phyloP scores from a whole-genome alignment of 2,888 invertebrate species.

The Spisula subtruncata region DNA sequence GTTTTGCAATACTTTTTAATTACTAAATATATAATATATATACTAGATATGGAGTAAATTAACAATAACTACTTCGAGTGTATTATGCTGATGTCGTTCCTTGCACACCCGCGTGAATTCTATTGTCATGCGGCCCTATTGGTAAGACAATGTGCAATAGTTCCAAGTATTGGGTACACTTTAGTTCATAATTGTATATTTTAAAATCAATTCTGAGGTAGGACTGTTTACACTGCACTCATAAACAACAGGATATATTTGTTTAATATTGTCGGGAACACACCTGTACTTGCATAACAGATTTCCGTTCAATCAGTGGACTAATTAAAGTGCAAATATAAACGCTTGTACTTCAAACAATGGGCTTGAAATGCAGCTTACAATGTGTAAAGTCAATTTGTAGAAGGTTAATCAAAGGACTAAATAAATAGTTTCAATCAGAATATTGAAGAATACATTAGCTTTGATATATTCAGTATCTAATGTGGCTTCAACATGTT shows the following conservation, averaged over 20 bases:
- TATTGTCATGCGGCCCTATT: too few species aligned
- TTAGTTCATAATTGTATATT: neutral
- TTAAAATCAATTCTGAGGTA: neutral
- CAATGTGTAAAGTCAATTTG: neutral
- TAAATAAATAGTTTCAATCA: too few species aligned
- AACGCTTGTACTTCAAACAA: neutral
- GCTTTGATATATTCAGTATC: too few species aligned
- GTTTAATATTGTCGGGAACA: neutral
- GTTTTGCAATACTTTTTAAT: too few species aligned
- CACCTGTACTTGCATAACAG: neutral
- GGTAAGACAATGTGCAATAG: neutral
- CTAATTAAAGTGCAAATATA: neutral
- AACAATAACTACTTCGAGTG: too few species aligned
- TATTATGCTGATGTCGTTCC: too few species aligned
- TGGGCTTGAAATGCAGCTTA: neutral
- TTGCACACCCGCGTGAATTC: too few species aligned
- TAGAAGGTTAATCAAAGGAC: neutral
- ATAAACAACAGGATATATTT: slow-evolving; percentile 16
- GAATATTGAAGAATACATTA: too few species aligned
- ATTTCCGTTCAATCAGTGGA: neutral
- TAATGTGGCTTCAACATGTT: too few species aligned
- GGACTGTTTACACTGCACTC: neutral
- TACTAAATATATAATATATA: too few species aligned
- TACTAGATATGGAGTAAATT: too few species aligned
- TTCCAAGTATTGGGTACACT: neutral